Base-by-base conservation (phyloP, 2,888 invertebrate genomes). In the Plebejus anna region DNA sequence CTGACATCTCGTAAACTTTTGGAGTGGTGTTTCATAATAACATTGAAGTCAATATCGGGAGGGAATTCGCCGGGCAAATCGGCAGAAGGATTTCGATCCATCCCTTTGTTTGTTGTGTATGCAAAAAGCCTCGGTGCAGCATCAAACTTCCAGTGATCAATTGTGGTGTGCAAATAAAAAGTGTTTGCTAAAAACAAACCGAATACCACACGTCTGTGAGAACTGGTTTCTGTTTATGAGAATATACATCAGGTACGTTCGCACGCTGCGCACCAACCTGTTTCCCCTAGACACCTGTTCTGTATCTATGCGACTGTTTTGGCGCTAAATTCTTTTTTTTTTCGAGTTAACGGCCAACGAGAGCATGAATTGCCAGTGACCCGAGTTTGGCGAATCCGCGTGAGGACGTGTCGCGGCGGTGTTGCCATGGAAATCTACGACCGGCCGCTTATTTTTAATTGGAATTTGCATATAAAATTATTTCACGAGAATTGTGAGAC, bases 231-330 rank as follows among this genome's bases (percentile, higher is more conserved):
- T 83, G 86, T 84, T 84, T 85, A 89, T 88, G 88, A 87, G 88
- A 89, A 88, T 88, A 86, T 84, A 83, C 87, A 87, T 86, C 88
- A 87, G 82, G 83, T 87, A 84, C 87, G 89, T 90, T 91, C 91
- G 89, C 90, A 91, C 91, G 90, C 85, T 85, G 80, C 81, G 81
- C 83, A 79, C 80, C 86, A 90, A 92, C 91, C 90, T 83, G 91
- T 91, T 90, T 83, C 82, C 83, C 82, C 85, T 86, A 84, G 89
- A 90, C 90, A 91, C 89, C 89, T 91, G 91, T 88, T 86, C 85
- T 80, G 76, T 81, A 75, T 66, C 78, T 81, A 80, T 82, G 80
- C 78, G 77, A 77, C 77, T 82, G 79, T 81, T 84, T 84, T 82
- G 84, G 84, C 85, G 86, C 85, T 86, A 85, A 82, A 81, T 42